Evolutionary conservation across 2,797 vertebrate genomes (phyloP).

Genomic region (Martes flavigula): DNA sequence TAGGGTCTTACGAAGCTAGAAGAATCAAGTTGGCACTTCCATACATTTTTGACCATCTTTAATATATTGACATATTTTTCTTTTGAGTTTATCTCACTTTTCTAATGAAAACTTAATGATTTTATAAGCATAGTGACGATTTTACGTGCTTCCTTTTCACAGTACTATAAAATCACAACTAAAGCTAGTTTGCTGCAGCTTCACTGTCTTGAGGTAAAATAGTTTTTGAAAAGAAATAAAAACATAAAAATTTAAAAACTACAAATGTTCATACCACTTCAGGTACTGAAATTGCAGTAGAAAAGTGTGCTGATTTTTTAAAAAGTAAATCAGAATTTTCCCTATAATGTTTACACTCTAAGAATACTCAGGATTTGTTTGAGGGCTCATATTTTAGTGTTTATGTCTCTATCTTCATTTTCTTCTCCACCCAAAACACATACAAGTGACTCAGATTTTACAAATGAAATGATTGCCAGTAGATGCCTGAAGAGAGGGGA

Average conservation of each 20-base stretch:
- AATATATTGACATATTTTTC: background rate
- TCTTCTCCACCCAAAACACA: background rate
- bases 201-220: background rate
- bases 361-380: background rate
- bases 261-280: background rate
- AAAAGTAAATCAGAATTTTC: background rate
- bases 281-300: background rate
- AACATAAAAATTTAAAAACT: background rate
- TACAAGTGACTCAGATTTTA: background rate
- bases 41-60: background rate
- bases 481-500: background rate
- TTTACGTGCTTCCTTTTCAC: background rate
- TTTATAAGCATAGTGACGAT: background rate
- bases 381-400: background rate
- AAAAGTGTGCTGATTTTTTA: background rate
- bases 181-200: background rate
- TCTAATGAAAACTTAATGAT: background rate
- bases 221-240: background rate
- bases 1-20: background rate
- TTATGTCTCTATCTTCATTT: background rate
- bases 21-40: background rate
- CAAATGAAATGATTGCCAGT: background rate
- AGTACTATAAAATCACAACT: background rate
- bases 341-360: background rate
- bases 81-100: background rate